Percentiles rank a stretch among this genome's conserved stretches.
These are phyloP conservation scores for Caenorhabditis inopinata DNA, from an alignment of 1,140 invertebrate species.

Conservation along the genomic window DNA sequence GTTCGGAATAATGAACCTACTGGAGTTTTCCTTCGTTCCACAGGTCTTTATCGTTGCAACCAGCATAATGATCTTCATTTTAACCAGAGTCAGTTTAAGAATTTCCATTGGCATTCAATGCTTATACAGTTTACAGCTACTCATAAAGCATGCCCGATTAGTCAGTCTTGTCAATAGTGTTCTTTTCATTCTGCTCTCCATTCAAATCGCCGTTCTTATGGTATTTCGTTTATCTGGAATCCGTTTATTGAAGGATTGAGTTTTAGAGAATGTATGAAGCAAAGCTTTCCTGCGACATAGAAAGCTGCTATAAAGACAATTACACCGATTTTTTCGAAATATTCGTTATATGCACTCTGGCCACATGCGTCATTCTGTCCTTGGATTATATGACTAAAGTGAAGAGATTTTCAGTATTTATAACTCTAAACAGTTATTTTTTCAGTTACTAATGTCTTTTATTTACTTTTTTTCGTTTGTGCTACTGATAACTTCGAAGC, in stretches of 20 bases:
- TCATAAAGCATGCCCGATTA: background rate
- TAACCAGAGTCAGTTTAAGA: background rate
- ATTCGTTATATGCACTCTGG: constrained; percentile 61
- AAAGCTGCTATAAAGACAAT: background rate
- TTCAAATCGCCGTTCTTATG: constrained; percentile 23
- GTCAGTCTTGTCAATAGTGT: background rate
- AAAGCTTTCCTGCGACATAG: background rate
- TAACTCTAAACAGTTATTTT: background rate
- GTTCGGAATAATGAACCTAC: background rate
- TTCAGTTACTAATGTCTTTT: background rate
- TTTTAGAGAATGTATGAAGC: background rate
- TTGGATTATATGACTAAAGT: background rate
- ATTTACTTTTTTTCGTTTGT: constrained; percentile 12
- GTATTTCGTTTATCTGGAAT: background rate
- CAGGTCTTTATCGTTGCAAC: constrained; percentile 12
- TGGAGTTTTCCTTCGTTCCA: background rate
- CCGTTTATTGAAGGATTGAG: background rate
- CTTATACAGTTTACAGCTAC: background rate
- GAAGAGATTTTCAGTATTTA: background rate
- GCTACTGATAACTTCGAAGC: background rate
- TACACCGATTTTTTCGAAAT: constrained; percentile 39
- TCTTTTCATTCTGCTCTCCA: constrained; percentile 3
- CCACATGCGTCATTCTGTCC: constrained; percentile 55
- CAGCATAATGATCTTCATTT: constrained; percentile 26
- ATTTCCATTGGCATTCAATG: background rate